Evolutionary conservation across 35 echinoderm and acorn worm species (phyloP), one percentile per base, ranked within the genome.

Genomic region (Apostichopus californicus): DNA sequence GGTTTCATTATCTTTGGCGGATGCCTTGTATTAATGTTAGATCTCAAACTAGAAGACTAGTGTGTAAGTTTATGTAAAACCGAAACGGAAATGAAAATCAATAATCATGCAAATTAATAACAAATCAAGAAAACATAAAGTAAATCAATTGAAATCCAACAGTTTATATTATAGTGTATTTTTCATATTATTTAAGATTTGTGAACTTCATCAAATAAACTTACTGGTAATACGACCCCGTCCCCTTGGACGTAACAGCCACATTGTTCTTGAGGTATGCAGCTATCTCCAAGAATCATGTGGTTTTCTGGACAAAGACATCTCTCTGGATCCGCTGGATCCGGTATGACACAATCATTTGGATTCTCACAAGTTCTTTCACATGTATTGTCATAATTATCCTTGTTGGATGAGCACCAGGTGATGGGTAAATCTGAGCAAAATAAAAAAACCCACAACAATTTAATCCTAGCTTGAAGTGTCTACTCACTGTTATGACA

Each of bases 281-380:
- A 85, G 5, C 20, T 59, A 17, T 21, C 81, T 59, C 18, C 55
- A 58, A n/a, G 55, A 6, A 85, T 73, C 28, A 57, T 58, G 58
- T 58, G 58, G 6, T 59, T 59, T 58, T 59, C 81, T 6, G 11
- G 81, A 59, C 81, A 85, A 55, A 85, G 54, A 59, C 81, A 85
- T 57, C 55, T 58, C 58, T 85, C 55, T 22, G 0, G 9, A n/a
- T 20, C 81, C 5, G 7, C 8, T 54, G 55, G 58, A 58, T 58
- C 46, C 12, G 55, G 8, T 15, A 1, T 18, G 25, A 85, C 58
- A 15, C 81, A 85, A 5, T 4, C 17, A 58, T 85, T 59, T 5
- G 81, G 81, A 60, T 85, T 59, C 5, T 21, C 55, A 59, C 81
- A 85, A 55, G 54, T 85, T 85, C 81, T 85, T 17, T 85, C 55